Evolutionary conservation across 2,113 vertebrate genomes (phyloP).

Genomic region (Halichoeres trimaculatus): DNA sequence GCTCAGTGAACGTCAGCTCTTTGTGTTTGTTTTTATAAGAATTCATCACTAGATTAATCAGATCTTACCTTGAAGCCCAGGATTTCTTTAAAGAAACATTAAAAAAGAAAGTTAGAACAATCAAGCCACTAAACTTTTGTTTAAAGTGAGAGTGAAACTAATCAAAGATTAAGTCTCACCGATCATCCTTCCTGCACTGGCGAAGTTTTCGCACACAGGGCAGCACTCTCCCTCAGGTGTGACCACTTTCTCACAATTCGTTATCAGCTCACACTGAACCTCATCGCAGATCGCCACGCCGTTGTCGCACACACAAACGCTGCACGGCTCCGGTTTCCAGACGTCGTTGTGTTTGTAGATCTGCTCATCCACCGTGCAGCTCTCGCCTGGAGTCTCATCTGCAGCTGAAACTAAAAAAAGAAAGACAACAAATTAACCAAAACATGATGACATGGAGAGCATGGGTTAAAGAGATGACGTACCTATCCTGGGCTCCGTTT

Average conservation of each 20-base stretch:
- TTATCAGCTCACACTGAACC: constrained; percentile 85
- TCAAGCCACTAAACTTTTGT: no score
- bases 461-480: background rate
- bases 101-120: constrained; percentile 26
- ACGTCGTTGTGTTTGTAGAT: constrained; percentile 88
- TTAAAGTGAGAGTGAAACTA: no score
- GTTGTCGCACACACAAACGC: constrained; percentile 93
- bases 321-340: constrained; percentile 90
- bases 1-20: background rate
- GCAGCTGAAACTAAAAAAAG: background rate
- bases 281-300: constrained; percentile 92
- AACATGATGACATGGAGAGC: rapidly evolving
- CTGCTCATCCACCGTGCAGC: constrained; percentile 87
- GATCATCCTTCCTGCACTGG: constrained; percentile 71
- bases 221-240: constrained; percentile 92
- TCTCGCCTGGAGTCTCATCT: constrained; percentile 64
- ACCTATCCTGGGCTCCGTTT: constrained; percentile 24
- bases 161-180: constrained; percentile 63
- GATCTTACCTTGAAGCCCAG: constrained; percentile 71
- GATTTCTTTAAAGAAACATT: constrained; percentile 42
- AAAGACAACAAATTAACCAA: rapidly evolving
- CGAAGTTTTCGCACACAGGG: constrained; percentile 84
- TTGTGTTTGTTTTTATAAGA: background rate
- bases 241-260: constrained; percentile 86
- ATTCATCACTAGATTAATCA: background rate